Evolutionary conservation across 2,888 invertebrate species (phyloP), one percentile per base, ranked within the genome.

Genomic region (Campopleginae sp.): DNA sequence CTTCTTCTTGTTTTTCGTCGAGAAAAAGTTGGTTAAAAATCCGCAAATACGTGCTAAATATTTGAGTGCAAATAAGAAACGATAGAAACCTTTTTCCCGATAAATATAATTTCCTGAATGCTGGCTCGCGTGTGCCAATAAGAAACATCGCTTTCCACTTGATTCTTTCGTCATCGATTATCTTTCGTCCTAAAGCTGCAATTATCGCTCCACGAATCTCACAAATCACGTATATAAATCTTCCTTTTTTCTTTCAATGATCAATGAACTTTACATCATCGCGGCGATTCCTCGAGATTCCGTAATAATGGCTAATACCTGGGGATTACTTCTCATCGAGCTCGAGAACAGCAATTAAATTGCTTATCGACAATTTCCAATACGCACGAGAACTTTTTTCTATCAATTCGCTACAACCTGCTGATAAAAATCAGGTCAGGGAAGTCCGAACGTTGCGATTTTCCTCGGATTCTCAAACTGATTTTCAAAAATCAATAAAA

Each of bases 91-190:
- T 75, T 58, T 81, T 68, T 19, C 14, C 58, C 17, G 19, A 42
- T 61, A 61, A 81, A 81, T 38, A 81, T 38, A 48, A 76, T 70
- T 72, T 51, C 48, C 31, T 5, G 27, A 65, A 17, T 12, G 14
- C 31, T 8, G 1, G 5, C 31, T 8, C 1, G 5, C 31, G 5
- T 33, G 44, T 27, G 44, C 38, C 54, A 77, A 63, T 31, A 54
- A 75, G 46, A 74, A 65, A 76, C 82, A 72, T 68, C 75, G 76
- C 71, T 82, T 85, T 82, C 78, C 81, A 68, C 85, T 71, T 10
- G n/a, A 23, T 38, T 33, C 44, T 70, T 70, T 70, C 70, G 33
- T 70, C 70, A 44, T 27, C 31, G 33, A 65, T 27, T 10, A 65
- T 65, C 6, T 38, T 38, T 65, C 38, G 33, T 27, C 58, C 14